Percentiles rank a stretch among this genome's conserved stretches.
These are phyloP conservation scores for Ceratosolen fusciceps DNA, from an alignment of 1,140 invertebrate species.

Conservation along the genomic window DNA sequence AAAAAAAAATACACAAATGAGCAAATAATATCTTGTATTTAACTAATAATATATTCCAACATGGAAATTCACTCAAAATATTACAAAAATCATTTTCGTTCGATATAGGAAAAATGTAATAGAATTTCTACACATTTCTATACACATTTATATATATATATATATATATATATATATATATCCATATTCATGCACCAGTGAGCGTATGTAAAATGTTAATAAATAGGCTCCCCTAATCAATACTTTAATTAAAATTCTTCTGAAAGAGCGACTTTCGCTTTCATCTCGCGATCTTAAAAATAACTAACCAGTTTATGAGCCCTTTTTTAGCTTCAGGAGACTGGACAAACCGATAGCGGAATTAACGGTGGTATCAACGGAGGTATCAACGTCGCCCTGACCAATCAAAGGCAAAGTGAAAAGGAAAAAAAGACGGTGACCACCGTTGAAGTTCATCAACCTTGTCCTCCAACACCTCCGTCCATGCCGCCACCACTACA, in stretches of 20 bases:
- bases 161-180: background rate
- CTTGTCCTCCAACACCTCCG: conserved; percentile 66
- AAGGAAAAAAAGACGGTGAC: conserved; percentile 65
- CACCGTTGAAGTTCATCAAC: conserved; percentile 68
- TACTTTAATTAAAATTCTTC: background rate
- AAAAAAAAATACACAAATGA: no score
- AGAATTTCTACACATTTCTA: no score
- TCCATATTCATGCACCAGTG: background rate
- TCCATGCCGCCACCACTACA: conserved; percentile 63
- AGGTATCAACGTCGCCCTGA: background rate
- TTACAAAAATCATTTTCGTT: no score
- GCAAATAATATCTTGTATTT: no score
- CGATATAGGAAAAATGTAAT: no score
- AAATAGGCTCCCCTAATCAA: background rate
- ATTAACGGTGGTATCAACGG: background rate
- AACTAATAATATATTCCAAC: no score
- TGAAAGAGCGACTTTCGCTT: background rate
- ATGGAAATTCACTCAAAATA: no score
- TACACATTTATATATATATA: no score
- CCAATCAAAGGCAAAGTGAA: conserved; percentile 55
- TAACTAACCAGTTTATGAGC: conserved; percentile 9
- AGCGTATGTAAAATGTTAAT: background rate
- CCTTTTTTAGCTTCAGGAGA: conserved; percentile 55
- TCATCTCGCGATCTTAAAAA: conserved; percentile 5
- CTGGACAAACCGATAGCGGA: conserved; percentile 52